phyloP scores from a whole-genome alignment of 1,140 invertebrate species.

The Manduca sexta region DNA sequence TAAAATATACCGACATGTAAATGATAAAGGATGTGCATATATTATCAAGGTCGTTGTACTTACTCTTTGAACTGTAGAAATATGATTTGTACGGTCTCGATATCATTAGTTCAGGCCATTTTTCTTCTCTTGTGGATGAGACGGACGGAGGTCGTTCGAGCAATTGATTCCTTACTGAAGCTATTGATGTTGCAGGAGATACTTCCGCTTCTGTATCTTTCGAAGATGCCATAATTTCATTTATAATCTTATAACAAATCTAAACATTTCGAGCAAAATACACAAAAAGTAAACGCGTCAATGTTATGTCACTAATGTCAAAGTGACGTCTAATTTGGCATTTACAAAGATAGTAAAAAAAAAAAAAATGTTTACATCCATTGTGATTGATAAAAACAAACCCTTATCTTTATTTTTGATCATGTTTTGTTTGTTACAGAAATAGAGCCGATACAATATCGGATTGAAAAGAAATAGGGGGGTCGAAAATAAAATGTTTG shows the following conservation, averaged over 20 bases:
- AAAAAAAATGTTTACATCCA: no score
- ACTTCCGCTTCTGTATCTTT: conserved; percentile 44
- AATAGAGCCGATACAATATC: no score
- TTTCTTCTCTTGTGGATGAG: conserved; percentile 53
- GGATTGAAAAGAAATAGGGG: no score
- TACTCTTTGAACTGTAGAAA: conserved; percentile 55
- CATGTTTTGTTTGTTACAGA: no score
- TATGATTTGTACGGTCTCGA: conserved; percentile 57
- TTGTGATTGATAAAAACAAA: no score
- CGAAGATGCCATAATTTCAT: conserved; percentile 42
- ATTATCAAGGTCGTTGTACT: conserved; percentile 21
- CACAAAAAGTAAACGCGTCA: conserved; percentile 23
- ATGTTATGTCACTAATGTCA: conserved; percentile 18
- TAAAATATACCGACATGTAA: no score
- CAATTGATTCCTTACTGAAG: conserved; percentile 43
- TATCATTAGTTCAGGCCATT: conserved; percentile 64
- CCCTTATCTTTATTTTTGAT: no score
- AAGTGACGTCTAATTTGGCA: background rate
- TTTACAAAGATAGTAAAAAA: no score
- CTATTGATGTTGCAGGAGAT: conserved; percentile 49
- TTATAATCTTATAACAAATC: conserved; percentile 4
- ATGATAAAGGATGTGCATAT: no score
- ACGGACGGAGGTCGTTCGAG: conserved; percentile 53
- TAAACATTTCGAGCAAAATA: conserved; percentile 18
- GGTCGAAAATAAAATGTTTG: no score